phyloP scores from a whole-genome alignment of 2,888 invertebrate genomes.

The Sipha maydis region DNA sequence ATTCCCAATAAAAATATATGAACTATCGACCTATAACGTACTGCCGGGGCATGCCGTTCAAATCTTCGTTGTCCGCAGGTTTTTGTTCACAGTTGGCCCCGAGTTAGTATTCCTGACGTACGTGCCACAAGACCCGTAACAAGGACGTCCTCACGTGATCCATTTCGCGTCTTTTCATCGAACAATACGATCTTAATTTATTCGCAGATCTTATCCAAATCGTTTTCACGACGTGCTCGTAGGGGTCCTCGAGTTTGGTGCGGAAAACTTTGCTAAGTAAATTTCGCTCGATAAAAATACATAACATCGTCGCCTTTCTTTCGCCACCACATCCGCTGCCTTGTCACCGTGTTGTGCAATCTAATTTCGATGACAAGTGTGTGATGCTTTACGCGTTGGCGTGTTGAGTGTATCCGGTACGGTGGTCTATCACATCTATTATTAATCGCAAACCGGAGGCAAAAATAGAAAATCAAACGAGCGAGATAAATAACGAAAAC shows the following conservation, averaged over 20 bases:
- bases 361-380: too few species aligned
- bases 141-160: background rate
- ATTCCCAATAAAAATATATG: too few species aligned
- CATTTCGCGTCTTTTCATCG: background rate
- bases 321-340: too few species aligned
- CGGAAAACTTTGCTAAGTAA: background rate
- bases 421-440: too few species aligned
- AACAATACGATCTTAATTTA: constrained; percentile 37
- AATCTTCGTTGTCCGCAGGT: background rate
- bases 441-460: too few species aligned
- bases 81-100: background rate
- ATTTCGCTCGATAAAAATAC: background rate
- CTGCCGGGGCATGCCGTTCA: background rate
- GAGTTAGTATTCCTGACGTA: background rate
- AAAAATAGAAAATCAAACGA: background rate
- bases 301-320: too few species aligned
- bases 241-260: background rate
- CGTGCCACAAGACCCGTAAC: background rate
- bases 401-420: too few species aligned
- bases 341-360: too few species aligned
- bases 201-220: constrained; percentile 5
- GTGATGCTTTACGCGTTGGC: too few species aligned
- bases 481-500: background rate
- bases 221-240: background rate
- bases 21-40: too few species aligned